Conservation (phyloP, 2,888 invertebrate species). For the Hirtodrosophila duncani region DNA sequence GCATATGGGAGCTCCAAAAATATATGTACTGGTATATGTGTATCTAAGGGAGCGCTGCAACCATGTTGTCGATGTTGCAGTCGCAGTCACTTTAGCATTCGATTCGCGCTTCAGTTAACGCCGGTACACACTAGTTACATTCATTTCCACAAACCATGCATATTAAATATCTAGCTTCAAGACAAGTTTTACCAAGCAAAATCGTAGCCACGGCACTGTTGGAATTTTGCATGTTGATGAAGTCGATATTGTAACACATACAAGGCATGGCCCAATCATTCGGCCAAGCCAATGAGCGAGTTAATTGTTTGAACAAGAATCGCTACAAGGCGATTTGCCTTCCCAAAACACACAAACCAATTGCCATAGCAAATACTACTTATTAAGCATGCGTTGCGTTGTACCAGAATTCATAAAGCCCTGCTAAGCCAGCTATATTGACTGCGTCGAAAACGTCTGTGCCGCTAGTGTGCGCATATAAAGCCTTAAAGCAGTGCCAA, state of each 20-base stretch:
- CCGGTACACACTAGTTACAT: slow-evolving; percentile 16
- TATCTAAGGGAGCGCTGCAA: slow-evolving; percentile 6
- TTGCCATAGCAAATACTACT: slow-evolving; percentile 34
- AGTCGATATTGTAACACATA: too few relatives aligned
- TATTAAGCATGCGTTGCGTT: slow-evolving; percentile 17
- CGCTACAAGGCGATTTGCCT: slow-evolving; percentile 16
- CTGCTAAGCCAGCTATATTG: too few relatives aligned
- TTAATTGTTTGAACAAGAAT: slow-evolving; percentile 46
- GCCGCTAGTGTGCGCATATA: too few relatives aligned
- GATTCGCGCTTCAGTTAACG: slow-evolving; percentile 38
- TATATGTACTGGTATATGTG: too few relatives aligned
- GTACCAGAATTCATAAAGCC: background rate
- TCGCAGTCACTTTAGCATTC: background rate
- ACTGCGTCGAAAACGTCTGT: too few relatives aligned
- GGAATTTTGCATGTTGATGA: too few relatives aligned
- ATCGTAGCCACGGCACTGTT: too few relatives aligned
- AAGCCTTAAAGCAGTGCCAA: too few relatives aligned
- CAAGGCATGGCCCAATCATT: slow-evolving; percentile 19
- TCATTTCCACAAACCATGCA: slow-evolving; percentile 45
- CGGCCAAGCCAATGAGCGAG: slow-evolving; percentile 25
- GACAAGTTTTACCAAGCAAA: background rate
- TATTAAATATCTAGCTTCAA: slow-evolving; percentile 51
- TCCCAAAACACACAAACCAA: slow-evolving; percentile 33
- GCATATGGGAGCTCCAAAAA: slow-evolving; percentile 1
- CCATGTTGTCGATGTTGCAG: slow-evolving; percentile 11